phyloP scores from a whole-genome alignment of 2,113 vertebrate genomes.

The Syngnathus floridae region DNA sequence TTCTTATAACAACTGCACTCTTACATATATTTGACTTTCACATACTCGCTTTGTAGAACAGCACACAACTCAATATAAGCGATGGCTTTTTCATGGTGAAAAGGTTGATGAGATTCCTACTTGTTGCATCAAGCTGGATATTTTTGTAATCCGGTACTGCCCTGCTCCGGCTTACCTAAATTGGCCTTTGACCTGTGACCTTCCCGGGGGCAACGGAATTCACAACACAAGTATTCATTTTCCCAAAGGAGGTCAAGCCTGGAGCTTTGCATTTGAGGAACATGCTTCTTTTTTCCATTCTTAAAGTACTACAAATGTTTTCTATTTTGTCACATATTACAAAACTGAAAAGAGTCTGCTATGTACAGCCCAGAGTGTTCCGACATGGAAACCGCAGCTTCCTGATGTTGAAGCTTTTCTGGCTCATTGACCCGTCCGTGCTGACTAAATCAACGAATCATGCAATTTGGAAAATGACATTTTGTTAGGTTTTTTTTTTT shows the following conservation, averaged over 20 bases:
- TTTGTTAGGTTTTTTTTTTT: too few relatives aligned
- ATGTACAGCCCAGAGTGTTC: conserved; percentile 69
- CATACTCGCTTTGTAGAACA: conserved; percentile 71
- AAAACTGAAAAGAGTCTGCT: conserved; percentile 72
- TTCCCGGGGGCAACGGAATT: conserved; percentile 63
- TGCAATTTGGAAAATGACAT: conserved; percentile 52
- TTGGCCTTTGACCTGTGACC: conserved; percentile 63
- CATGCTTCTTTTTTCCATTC: conserved; percentile 68
- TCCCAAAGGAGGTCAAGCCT: conserved; percentile 62
- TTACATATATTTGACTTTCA: conserved; percentile 75
- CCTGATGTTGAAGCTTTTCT: conserved; percentile 49
- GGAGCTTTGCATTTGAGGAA: conserved; percentile 52
- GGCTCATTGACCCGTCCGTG: conserved; percentile 38
- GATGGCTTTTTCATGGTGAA: conserved; percentile 71
- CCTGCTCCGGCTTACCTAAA: conserved; percentile 40
- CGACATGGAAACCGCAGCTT: conserved; percentile 53
- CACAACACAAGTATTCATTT: conserved; percentile 72
- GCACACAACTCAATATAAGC: conserved; percentile 73
- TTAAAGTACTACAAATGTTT: conserved; percentile 66
- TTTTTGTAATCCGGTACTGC: conserved; percentile 46
- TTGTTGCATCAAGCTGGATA: conserved; percentile 27
- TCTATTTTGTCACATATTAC: conserved; percentile 63
- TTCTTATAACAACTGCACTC: conserved; percentile 75
- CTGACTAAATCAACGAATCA: conserved; percentile 55
- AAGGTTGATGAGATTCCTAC: conserved; percentile 44